Evolutionary conservation across 2,888 invertebrate genomes (phyloP), one percentile per base, ranked within the genome.

Genomic region (Caenorhabditis doughertyi): DNA sequence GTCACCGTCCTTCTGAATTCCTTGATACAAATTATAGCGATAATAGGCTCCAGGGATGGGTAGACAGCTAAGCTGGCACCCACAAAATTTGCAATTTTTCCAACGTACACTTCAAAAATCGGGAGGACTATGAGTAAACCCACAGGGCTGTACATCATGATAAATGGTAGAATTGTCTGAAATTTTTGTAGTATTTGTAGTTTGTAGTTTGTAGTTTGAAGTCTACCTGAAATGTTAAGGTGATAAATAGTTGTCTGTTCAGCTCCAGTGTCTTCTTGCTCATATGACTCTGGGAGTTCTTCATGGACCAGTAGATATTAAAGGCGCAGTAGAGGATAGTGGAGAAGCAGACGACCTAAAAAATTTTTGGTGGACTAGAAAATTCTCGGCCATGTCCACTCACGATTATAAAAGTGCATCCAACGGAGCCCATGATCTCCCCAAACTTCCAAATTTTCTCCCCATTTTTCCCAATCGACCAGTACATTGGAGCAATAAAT

Each of bases 401-500:
- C 13, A 58, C 58, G 1, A 58, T 58, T 2, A 58, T 58, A 58
- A 35, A 9, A 11, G 39, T 21, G 21, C 58, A 58, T 35, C 58
- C 58, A 21, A 39, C 58, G 5, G 58, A 35, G 0, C 21, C 8
- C 35, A 58, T 58, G 13, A 18, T 23, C n/a, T 58, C 58, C 23
- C 58, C n/a, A 18, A 58, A 23, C 21, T 58, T 58, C 58, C 58
- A 58, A 9, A 39, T 39, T 18, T 58, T 58, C 39, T 58, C 58
- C 18, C 58, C 58, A 23, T 58, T 23, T 13, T 39, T 7, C 29
- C 58, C 58, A 1, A 58, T 13, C 11, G 58, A 58, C 58, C 58
- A 58, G 58, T 58, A 58, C 58, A 58, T 58, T 23, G 58, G 35
- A 23, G 58, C 58, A 13, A 58, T 58, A 9, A 58, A 58, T 1